Conservation (phyloP, 2,113 vertebrate species). For the Turnix velox region DNA sequence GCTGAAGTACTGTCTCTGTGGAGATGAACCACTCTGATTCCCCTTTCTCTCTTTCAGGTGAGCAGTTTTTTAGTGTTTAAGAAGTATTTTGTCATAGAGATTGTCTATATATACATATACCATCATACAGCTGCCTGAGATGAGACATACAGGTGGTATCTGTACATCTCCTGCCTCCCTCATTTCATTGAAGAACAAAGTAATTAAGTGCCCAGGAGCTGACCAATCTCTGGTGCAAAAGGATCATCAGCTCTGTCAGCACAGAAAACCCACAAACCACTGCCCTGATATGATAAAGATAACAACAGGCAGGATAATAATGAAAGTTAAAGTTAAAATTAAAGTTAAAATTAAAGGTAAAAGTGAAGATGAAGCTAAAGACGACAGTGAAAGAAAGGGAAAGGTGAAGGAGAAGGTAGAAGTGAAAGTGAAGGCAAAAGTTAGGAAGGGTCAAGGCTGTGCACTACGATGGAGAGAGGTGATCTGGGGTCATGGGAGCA, state of each 20-base stretch:
- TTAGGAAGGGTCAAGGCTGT: too few relatives aligned
- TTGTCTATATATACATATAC: background rate
- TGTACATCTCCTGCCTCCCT: background rate
- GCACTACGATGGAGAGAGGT: fast-evolving
- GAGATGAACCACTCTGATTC: background rate
- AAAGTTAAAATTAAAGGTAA: too few relatives aligned
- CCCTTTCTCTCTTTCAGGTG: background rate
- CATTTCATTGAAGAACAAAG: background rate
- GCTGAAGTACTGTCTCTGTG: background rate
- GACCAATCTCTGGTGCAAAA: background rate
- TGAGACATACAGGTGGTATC: fast-evolving
- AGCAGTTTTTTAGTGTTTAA: background rate
- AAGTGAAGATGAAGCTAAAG: too few relatives aligned
- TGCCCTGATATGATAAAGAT: background rate
- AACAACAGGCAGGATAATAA: too few relatives aligned
- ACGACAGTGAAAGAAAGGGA: too few relatives aligned
- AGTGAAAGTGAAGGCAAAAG: background rate
- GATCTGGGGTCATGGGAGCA: fast-evolving
- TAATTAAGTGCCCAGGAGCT: background rate
- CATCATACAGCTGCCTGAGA: background rate
- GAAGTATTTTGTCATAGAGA: background rate
- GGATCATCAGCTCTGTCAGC: background rate
- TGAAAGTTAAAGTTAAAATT: too few relatives aligned
- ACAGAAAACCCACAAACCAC: background rate
- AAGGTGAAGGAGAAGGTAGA: too few relatives aligned